These are phyloP conservation scores for Paracanthobrama guichenoti DNA, from an alignment of 2,113 vertebrate genomes.

Conservation along the genomic window DNA sequence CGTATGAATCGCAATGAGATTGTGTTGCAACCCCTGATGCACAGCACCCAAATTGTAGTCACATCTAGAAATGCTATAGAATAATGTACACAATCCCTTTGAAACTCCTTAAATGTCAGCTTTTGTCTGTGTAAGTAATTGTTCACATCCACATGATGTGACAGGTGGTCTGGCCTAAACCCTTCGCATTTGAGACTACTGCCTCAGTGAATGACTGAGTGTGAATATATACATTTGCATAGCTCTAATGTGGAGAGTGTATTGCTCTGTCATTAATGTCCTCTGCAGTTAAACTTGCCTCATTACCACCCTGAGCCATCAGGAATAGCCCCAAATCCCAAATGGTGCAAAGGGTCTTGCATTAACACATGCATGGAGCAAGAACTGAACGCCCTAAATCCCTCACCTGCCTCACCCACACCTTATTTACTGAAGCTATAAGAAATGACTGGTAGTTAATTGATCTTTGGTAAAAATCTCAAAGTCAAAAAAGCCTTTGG, in stretches of 20 bases:
- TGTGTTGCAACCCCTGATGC: background rate
- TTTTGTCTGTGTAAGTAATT: slow-evolving; percentile 2
- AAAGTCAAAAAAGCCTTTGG: background rate
- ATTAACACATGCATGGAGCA: slow-evolving; percentile 46
- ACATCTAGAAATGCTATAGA: background rate
- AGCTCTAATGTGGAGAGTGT: slow-evolving; percentile 35
- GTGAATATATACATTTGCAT: slow-evolving; percentile 45
- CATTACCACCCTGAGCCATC: slow-evolving; percentile 38
- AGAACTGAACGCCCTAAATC: slow-evolving; percentile 5
- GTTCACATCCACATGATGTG: slow-evolving; percentile 15
- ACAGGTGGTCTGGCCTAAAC: slow-evolving; percentile 22
- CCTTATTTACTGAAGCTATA: background rate
- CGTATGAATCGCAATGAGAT: too few species aligned
- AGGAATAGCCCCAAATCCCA: slow-evolving; percentile 15
- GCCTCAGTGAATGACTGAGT: slow-evolving; percentile 22
- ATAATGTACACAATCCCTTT: background rate
- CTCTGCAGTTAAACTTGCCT: slow-evolving; percentile 26
- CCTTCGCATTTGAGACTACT: background rate
- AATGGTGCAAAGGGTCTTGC: slow-evolving; percentile 31
- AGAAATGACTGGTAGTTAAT: background rate
- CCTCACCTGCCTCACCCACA: slow-evolving; percentile 7
- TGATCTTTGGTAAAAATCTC: background rate
- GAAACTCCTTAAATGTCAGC: background rate
- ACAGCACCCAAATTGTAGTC: slow-evolving; percentile 11
- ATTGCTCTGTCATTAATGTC: slow-evolving; percentile 48